Percentiles rank a stretch among this genome's conserved stretches.
phyloP scores from a whole-genome alignment of 2,888 invertebrate species.

The Epiblema foenella region DNA sequence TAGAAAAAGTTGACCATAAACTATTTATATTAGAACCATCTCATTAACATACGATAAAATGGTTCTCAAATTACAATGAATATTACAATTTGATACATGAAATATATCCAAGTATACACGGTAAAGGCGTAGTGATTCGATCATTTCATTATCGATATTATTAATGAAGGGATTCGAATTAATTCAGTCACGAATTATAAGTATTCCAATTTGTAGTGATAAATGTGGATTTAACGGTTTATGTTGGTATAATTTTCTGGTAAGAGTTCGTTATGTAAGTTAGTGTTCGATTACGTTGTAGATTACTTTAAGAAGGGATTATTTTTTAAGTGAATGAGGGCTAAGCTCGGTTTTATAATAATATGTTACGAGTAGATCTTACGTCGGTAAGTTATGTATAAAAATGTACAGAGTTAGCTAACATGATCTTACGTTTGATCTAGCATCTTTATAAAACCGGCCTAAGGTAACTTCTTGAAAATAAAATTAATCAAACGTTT shows the following conservation, averaged over 20 bases:
- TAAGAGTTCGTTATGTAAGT: not conserved
- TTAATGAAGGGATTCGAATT: constrained; percentile 32
- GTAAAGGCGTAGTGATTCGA: constrained; percentile 60
- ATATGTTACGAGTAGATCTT: too few relatives aligned
- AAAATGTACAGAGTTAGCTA: too few relatives aligned
- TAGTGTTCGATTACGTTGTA: constrained; percentile 3
- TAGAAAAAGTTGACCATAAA: constrained; percentile 44
- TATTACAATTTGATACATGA: constrained; percentile 70
- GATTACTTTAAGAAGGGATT: not conserved
- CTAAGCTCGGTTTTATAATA: too few relatives aligned
- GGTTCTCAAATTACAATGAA: constrained; percentile 71
- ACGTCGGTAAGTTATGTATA: too few relatives aligned
- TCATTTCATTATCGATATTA: constrained; percentile 29
- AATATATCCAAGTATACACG: constrained; percentile 63
- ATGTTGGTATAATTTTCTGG: not conserved
- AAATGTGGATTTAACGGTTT: constrained; percentile 24
- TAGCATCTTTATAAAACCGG: too few relatives aligned
- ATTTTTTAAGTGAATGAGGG: not conserved
- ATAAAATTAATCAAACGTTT: too few relatives aligned
- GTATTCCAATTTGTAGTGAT: constrained; percentile 16
- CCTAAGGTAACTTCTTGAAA: not conserved
- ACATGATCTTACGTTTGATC: too few relatives aligned
- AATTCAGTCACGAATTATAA: constrained; percentile 39
- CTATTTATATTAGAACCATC: constrained; percentile 46
- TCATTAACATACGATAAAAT: constrained; percentile 45